Evolutionary conservation across 2,797 vertebrate genomes (phyloP), one percentile per base, ranked within the genome.

Genomic region (Hippocampus kuda): DNA sequence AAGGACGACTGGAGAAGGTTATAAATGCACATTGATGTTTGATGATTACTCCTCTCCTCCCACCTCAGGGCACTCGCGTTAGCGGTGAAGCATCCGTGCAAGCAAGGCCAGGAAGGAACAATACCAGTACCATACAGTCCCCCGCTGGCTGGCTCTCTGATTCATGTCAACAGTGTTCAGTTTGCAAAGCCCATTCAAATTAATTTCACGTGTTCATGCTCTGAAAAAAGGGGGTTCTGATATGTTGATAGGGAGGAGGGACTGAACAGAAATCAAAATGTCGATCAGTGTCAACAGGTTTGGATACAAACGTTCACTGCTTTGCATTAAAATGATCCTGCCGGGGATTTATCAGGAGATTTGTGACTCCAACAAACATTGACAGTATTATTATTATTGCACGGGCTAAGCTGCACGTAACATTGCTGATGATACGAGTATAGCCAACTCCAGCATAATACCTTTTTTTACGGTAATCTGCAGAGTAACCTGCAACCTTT

Each of bases 1-100:
- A 65, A 48, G 48, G 59, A 65, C 53, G 67, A 66, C 15, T 66
- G 66, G 15, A 60, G 69, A 60, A 64, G 1, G 13, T 70, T 76
- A 41, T 54, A 61, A 26, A 11, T 65, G 53, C 44, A 30, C 49
- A 72, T 53, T 62, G 66, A 68, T 42, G 30, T 44, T 72, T 72
- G n/a, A 66, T 73, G 69, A 72, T 61, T 72, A 65, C 61, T 67
- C 38, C 26, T 69, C 27, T 70, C 30, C 26, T 30, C 13, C 57
- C 59, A 68, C 68, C 66, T 69, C 34, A 0, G 59, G 66, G 30
- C 57, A 78, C 59, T 67, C 42, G 65, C 15, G 53, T 67, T 76
- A 51, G 53, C 38, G 34, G 71, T 5, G 1, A 64, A 70, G 56
- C 70, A 67, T 67, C 9, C 15, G 20, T n/a, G 10, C 38, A 65